phyloP scores from a whole-genome alignment of 2,113 vertebrate species.

The Chiloscyllium plagiosum region DNA sequence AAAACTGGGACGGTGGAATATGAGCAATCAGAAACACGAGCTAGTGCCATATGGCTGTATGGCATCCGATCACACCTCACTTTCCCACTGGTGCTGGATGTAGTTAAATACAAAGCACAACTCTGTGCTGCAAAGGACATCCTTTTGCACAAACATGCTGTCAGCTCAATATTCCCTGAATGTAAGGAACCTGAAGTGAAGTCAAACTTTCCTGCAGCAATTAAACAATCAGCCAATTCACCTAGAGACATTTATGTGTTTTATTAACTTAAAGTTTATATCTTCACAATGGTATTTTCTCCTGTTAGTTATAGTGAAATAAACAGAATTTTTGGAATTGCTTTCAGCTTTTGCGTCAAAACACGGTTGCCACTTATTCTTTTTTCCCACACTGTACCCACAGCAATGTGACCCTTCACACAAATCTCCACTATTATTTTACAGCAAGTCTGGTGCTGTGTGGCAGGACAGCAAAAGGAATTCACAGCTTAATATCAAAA shows the following conservation, averaged over 20 bases:
- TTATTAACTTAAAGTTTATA: not conserved
- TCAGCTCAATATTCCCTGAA: not conserved
- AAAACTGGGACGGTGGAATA: not conserved
- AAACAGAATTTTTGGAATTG: not conserved
- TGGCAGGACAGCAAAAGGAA: not conserved
- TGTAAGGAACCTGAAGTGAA: too few species aligned
- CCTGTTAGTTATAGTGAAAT: not conserved
- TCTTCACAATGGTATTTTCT: not conserved
- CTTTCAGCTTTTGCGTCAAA: not conserved
- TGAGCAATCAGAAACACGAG: constrained; percentile 16
- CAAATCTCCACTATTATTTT: not conserved
- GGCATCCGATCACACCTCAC: not conserved
- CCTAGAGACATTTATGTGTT: not conserved
- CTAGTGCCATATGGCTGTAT: not conserved
- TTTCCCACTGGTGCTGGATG: not conserved
- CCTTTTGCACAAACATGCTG: not conserved
- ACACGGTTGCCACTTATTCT: not conserved
- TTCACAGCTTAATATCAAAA: not conserved
- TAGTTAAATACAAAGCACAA: not conserved
- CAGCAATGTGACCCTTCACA: not conserved
- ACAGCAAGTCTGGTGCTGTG: not conserved
- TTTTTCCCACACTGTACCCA: not conserved
- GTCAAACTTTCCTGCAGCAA: not conserved
- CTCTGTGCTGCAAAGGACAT: not conserved
- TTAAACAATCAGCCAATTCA: not conserved